A percentile compares a stretch with the other conserved stretches of the same genome.
Evolutionary conservation across 2,797 vertebrate species (phyloP).

Genomic region (Neopelma chrysocephalum): DNA sequence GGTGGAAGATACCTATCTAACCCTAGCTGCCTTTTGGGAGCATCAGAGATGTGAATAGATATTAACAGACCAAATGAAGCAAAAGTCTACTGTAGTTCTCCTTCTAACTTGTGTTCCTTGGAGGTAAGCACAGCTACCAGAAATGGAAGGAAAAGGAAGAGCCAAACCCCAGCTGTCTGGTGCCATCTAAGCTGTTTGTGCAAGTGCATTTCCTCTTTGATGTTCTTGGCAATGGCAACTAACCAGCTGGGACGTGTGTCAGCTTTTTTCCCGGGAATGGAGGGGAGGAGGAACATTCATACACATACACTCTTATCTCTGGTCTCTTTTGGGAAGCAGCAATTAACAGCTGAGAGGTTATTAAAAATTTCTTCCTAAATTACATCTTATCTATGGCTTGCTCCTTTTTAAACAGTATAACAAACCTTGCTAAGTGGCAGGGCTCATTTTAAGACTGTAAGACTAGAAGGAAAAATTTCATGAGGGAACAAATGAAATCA

Average conservation of each 20-base stretch:
- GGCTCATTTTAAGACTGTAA: neutral
- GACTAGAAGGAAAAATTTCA: neutral
- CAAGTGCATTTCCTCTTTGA: slow-evolving; percentile 61
- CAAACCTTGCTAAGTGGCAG: slow-evolving; percentile 20
- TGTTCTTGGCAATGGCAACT: slow-evolving; percentile 63
- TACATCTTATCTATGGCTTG: slow-evolving; percentile 27
- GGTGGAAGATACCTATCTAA: neutral
- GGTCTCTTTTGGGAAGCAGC: slow-evolving; percentile 59
- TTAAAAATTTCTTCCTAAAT: slow-evolving; percentile 65
- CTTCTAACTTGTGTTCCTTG: neutral
- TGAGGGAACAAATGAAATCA: neutral
- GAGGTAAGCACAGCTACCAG: slow-evolving; percentile 19
- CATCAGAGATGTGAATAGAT: neutral
- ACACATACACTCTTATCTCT: slow-evolving; percentile 48
- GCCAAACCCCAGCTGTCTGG: slow-evolving; percentile 56
- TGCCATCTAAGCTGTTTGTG: slow-evolving; percentile 62
- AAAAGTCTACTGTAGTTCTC: neutral
- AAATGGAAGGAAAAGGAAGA: slow-evolving; percentile 39
- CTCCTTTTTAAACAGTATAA: slow-evolving; percentile 19
- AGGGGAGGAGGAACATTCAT: slow-evolving; percentile 56
- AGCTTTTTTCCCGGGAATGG: slow-evolving; percentile 43
- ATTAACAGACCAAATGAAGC: neutral
- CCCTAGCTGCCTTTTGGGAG: neutral
- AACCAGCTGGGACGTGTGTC: slow-evolving; percentile 61
- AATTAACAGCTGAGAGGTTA: slow-evolving; percentile 65